Evolutionary conservation across 2,888 invertebrate species (phyloP).

Genomic region (Branchellion lobata): DNA sequence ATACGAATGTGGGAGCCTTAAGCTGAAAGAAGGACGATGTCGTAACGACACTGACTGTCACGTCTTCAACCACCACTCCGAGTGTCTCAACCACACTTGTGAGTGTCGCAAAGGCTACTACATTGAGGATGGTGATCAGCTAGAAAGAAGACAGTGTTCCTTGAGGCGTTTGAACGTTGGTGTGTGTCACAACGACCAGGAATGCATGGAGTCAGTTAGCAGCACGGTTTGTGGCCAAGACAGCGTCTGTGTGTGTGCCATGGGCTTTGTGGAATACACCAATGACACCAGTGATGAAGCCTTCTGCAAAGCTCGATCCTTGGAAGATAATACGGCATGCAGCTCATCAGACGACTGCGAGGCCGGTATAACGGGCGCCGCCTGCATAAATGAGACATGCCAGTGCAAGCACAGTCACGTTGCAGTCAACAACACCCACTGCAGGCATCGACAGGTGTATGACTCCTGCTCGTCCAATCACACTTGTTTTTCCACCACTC

Average conservation of each 20-base stretch:
- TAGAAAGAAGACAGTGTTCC: background rate
- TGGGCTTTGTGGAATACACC: background rate
- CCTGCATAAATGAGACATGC: background rate
- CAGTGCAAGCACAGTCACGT: background rate
- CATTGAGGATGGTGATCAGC: background rate
- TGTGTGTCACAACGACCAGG: background rate
- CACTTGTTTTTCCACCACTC: background rate
- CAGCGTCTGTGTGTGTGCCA: background rate
- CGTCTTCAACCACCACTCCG: background rate
- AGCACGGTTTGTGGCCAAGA: background rate
- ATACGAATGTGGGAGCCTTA: background rate
- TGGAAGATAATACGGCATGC: background rate
- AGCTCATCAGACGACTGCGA: background rate
- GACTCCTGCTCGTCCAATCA: background rate
- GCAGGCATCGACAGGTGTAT: background rate
- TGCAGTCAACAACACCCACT: background rate
- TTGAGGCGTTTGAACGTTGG: background rate
- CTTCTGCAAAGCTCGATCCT: background rate
- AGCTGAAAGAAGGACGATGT: background rate
- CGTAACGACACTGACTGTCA: background rate
- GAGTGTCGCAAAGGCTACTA: constrained; percentile 12
- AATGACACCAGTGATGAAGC: background rate
- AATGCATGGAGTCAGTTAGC: background rate
- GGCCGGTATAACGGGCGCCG: background rate
- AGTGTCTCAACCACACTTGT: background rate